Conservation (phyloP, 2,888 invertebrate species). For the Ornithoptera priamus region DNA sequence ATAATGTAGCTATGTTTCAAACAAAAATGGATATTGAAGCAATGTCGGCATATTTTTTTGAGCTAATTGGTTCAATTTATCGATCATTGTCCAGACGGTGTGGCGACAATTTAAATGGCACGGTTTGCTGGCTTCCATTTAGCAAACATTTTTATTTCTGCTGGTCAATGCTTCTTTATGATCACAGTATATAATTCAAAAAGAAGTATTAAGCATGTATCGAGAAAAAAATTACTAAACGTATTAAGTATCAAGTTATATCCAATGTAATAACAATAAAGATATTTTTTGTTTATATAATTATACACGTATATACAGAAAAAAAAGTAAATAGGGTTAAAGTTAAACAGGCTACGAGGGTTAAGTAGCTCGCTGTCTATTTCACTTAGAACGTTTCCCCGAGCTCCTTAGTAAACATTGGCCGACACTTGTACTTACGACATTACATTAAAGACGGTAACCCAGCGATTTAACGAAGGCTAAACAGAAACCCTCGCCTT, state of each 20-base stretch:
- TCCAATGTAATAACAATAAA: no score
- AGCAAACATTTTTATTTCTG: conserved; percentile 9
- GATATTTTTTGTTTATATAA: no score
- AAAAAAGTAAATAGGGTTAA: conserved; percentile 45
- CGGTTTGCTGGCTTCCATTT: conserved; percentile 33
- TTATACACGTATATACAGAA: no score
- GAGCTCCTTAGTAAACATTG: conserved; percentile 54
- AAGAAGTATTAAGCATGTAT: background rate
- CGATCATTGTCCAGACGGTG: conserved; percentile 54
- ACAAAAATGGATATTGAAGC: background rate
- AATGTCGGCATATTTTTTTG: conserved; percentile 17
- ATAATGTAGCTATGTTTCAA: no score
- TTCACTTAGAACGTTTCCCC: conserved; percentile 66
- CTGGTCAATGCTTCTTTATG: background rate
- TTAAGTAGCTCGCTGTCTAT: conserved; percentile 71
- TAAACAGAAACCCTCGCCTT: conserved; percentile 46
- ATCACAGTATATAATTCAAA: no score
- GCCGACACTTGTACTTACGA: conserved; percentile 52
- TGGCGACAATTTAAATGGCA: conserved; percentile 51
- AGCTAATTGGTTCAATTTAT: conserved; percentile 63
- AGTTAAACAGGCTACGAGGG: conserved; percentile 68
- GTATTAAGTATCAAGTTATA: no score
- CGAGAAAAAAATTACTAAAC: no score
- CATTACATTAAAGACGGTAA: conserved; percentile 57
- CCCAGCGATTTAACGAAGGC: conserved; percentile 47